Evolutionary conservation across 2,888 invertebrate genomes (phyloP).

Genomic region (Ochlodes sylvanus): DNA sequence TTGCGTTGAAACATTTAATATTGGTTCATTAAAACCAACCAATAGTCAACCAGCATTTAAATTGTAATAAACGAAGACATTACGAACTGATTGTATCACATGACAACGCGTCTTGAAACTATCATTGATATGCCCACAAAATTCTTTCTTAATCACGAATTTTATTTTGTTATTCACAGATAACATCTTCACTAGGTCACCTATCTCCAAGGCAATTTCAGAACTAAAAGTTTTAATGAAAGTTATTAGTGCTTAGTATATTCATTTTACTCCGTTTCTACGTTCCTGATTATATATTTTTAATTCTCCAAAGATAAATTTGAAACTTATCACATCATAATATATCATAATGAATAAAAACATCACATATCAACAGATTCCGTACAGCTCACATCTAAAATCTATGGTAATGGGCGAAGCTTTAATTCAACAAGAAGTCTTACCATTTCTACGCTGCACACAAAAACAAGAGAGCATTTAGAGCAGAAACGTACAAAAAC

Average conservation of each 20-base stretch:
- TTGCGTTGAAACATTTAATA: not conserved
- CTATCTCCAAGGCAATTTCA: not conserved
- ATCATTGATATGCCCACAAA: too few relatives aligned
- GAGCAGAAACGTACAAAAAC: conserved; percentile 37
- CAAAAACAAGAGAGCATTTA: conserved; percentile 57
- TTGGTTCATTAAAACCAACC: not conserved
- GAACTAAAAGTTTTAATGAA: too few relatives aligned
- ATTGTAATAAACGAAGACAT: not conserved
- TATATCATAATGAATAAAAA: too few relatives aligned
- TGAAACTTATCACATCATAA: too few relatives aligned
- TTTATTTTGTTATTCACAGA: not conserved
- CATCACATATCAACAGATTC: not conserved
- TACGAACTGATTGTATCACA: not conserved
- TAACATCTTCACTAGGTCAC: conserved; percentile 2
- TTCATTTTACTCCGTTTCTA: too few relatives aligned
- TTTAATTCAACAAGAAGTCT: conserved; percentile 45
- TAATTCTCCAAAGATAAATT: too few relatives aligned
- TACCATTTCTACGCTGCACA: conserved; percentile 48
- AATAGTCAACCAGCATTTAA: not conserved
- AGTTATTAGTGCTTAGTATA: too few relatives aligned
- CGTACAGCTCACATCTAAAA: not conserved
- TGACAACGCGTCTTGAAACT: too few relatives aligned
- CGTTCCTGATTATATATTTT: not conserved
- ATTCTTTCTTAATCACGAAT: not conserved
- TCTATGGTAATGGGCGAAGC: not conserved